Base-by-base conservation (phyloP, 2,797 vertebrate species). In the Gallirallus australis region DNA sequence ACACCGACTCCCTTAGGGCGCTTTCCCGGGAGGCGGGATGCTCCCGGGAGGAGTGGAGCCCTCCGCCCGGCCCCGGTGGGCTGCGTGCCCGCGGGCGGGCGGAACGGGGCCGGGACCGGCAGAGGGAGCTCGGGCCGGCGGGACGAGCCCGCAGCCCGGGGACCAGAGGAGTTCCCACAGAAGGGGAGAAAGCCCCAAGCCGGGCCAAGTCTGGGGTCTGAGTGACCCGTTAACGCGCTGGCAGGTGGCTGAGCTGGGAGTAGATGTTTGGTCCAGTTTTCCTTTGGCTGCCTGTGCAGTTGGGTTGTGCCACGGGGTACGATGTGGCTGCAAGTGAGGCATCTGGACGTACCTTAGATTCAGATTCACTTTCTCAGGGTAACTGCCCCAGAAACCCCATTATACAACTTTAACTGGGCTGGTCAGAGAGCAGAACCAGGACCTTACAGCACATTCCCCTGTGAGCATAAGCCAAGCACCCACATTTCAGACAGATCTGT, bases 71-170 rank as follows among this genome's bases (percentile, higher is more conserved):
- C 63, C 28, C 2, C 4, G 3, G 57, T 3, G 9, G 31, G 82
- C 35, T 35, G 6, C 37, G 2, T 16, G 37, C 27, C 71, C 47
- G 25, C 9, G 2, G 39, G 93, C 19, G 52, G 90, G 56, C 10
- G 56, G 60, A 80, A 81, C 39, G 31, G 69, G 89, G 42, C 56
- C 52, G 12, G 84, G 30, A 60, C 93, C 93, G 77, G 96, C 93
- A 96, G 96, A 88, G 94, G 94, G 96, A 96, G 95, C 94, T 90
- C 86, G 52, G 93, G 33, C 50, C 4, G 92, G 80, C 8, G 27
- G 73, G 84, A 64, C 2, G 47, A 76, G 37, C 27, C 53, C 5
- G 7, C 63, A 42, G 39, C 45, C 50, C 5, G 3, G 31, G 53
- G 35, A 52, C 24, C 8, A 0, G 18, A 2, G 5, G 18, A 2